Evolutionary conservation across 1,140 invertebrate species (phyloP).

Genomic region (Vanessa atalanta): DNA sequence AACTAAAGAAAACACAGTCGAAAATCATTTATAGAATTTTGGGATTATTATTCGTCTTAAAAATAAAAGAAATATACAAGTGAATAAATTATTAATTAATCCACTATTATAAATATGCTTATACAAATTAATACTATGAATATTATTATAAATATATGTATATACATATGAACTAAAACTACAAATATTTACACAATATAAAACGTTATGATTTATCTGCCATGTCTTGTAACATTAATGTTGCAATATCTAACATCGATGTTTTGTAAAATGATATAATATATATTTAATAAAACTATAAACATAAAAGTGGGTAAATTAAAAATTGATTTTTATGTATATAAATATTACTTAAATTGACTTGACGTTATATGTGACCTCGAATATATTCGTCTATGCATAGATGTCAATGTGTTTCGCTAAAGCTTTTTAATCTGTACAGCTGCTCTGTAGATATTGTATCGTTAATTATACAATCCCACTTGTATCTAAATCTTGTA

Average conservation of each 20-base stretch:
- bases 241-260: too few species aligned
- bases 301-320: slow-evolving; percentile 21
- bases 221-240: too few species aligned
- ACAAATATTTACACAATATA: too few species aligned
- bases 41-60: slow-evolving; percentile 25
- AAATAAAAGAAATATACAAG: not conserved
- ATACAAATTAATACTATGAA: too few species aligned
- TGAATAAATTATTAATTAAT: not conserved
- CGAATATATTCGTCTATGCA: slow-evolving; percentile 18
- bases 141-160: too few species aligned
- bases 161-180: too few species aligned
- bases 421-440: slow-evolving; percentile 44
- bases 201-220: too few species aligned
- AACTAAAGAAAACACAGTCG: slow-evolving; percentile 37
- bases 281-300: too few species aligned
- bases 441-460: slow-evolving; percentile 47
- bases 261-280: too few species aligned
- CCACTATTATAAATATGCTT: slow-evolving; percentile 7
- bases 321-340: slow-evolving; percentile 6
- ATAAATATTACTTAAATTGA: not conserved
- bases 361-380: slow-evolving; percentile 29
- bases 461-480: slow-evolving; percentile 28
- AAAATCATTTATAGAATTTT: slow-evolving; percentile 45
- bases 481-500: slow-evolving; percentile 44
- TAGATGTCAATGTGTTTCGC: slow-evolving; percentile 38